Evolutionary conservation across 2,888 invertebrate species (phyloP), one percentile per base, ranked within the genome.

Genomic region (Drosophila phalerata): DNA sequence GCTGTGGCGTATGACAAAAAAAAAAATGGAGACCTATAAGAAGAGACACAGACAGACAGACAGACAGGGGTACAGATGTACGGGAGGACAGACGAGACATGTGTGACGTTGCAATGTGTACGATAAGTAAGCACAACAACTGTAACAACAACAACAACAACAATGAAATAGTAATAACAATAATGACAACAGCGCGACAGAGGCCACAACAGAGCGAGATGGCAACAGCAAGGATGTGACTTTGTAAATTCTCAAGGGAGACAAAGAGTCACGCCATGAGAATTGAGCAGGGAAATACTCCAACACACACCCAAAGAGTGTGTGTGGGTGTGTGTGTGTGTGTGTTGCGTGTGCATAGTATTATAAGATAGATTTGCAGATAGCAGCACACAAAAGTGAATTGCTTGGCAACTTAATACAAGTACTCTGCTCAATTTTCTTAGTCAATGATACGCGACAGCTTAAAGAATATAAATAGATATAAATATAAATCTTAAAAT

Each of bases 121-220:
- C 68, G 77, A 83, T 82, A 76, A 80, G 81, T 77, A 77, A 80
- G 63, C 64, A 69, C 47, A 83, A 69, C 64, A 67, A 69, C 48
- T 49, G 11, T 55, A 64, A 57, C 32, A 53, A 67, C 64, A 61
- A 68, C 45, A 68, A 69, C 60, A 73, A 72, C 67, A 73, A 78
- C 70, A 78, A 75, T 81, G 65, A 69, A 78, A 87, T 77, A 75
- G 85, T 79, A 77, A 79, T 74, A 79, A 77, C 65, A 79, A 77
- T 72, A 85, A 80, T 66, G 69, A 81, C 73, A 73, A 58, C 70
- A 73, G 60, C 51, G 63, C 53, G 68, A 38, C 69, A 45, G 51
- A 49, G 56, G 51, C 47, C 57, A 69, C 52, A 69, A 61, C 42
- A 45, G 37, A 38, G 40, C 17, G 48, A 56, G 32, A 43, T 61